These are phyloP conservation scores for Genyomyrus donnyi DNA, from an alignment of 2,113 vertebrate species.

Conservation along the genomic window DNA sequence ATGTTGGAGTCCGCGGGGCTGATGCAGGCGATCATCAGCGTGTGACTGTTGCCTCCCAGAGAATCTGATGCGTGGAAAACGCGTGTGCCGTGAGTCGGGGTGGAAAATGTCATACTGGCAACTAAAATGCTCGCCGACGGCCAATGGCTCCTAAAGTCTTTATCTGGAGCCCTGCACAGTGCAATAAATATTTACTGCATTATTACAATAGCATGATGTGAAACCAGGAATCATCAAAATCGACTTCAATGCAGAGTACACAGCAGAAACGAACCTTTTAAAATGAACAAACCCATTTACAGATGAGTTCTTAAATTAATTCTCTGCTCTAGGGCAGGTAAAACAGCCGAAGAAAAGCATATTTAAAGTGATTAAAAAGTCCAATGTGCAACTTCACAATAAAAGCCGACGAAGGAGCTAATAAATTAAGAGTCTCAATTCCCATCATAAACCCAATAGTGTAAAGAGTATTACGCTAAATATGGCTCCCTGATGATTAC, in stretches of 20 bases:
- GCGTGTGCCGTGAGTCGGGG: background rate
- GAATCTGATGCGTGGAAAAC: conserved; percentile 67
- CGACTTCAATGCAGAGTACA: background rate
- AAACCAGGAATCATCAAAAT: background rate
- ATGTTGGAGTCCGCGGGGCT: conserved; percentile 94
- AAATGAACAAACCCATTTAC: background rate
- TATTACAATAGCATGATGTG: background rate
- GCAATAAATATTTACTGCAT: background rate
- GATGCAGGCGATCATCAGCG: conserved; percentile 90
- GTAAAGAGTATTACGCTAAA: background rate
- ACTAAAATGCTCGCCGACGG: no score
- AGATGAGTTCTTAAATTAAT: background rate
- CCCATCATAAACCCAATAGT: background rate
- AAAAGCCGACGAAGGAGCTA: background rate
- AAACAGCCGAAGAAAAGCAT: background rate
- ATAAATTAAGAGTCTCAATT: background rate
- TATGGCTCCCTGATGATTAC: background rate
- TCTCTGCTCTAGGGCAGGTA: background rate
- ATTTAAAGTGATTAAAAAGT: background rate
- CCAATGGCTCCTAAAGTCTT: no score
- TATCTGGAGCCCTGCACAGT: no score
- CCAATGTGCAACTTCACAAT: background rate
- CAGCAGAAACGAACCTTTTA: background rate
- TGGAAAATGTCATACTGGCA: background rate
- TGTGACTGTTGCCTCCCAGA: conserved; percentile 92